Percentiles rank a stretch among this genome's conserved stretches.
These are phyloP conservation scores for Halyomorpha halys DNA, from an alignment of 1,140 invertebrate species.

Conservation along the genomic window DNA sequence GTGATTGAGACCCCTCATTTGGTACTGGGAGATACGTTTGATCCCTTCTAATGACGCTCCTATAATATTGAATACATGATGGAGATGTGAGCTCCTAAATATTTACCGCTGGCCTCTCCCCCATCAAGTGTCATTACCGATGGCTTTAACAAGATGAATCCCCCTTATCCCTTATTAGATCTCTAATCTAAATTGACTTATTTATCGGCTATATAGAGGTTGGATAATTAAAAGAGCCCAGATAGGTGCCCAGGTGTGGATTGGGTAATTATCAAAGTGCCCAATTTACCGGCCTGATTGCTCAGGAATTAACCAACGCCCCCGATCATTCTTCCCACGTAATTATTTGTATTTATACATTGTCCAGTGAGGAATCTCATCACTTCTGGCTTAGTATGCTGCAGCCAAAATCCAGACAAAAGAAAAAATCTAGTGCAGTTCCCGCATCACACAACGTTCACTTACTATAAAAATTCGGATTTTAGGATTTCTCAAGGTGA, in stretches of 20 bases:
- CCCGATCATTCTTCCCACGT: slow-evolving; percentile 1
- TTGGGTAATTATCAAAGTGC: slow-evolving; percentile 22
- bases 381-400: too few species aligned
- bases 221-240: slow-evolving; percentile 17
- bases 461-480: too few species aligned
- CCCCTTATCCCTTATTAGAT: slow-evolving; percentile 19
- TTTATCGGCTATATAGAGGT: slow-evolving; percentile 20
- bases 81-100: slow-evolving; percentile 2
- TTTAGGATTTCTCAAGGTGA: too few species aligned
- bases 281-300: slow-evolving; percentile 17
- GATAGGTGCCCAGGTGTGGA: slow-evolving; percentile 23
- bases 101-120: slow-evolving; percentile 6
- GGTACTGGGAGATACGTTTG: neutral
- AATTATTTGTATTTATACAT: slow-evolving; percentile 10
- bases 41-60: slow-evolving; percentile 5
- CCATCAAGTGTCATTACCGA: slow-evolving; percentile 16
- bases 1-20: neutral
- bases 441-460: too few species aligned
- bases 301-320: slow-evolving; percentile 16
- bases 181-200: slow-evolving; percentile 26
- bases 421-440: too few species aligned
- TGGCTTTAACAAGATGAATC: slow-evolving; percentile 2
- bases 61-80: slow-evolving; percentile 9
- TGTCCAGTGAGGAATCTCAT: neutral
- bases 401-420: too few species aligned